These are phyloP conservation scores for Liolophura sinensis DNA, from an alignment of 1,140 invertebrate genomes.

Conservation along the genomic window DNA sequence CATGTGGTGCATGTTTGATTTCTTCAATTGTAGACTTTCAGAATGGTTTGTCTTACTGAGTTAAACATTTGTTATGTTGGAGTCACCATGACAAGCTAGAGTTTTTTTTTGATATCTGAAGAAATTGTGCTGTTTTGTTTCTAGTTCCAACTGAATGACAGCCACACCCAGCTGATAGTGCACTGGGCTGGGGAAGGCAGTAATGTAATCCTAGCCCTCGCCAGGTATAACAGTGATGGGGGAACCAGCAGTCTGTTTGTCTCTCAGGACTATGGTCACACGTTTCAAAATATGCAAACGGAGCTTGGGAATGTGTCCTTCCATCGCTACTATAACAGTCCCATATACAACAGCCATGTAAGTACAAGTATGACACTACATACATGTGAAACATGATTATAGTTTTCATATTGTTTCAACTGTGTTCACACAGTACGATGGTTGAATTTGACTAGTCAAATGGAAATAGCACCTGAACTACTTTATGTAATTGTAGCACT, in stretches of 20 bases:
- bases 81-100: constrained; percentile 5
- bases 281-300: constrained; percentile 65
- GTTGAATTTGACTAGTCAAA: no score
- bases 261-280: constrained; percentile 83
- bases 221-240: constrained; percentile 60
- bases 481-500: no score
- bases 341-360: constrained; percentile 74
- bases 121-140: constrained; percentile 25
- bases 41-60: not conserved
- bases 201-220: constrained; percentile 83
- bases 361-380: constrained; percentile 49
- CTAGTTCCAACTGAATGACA: constrained; percentile 73
- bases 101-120: not conserved
- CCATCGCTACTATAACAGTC: constrained; percentile 84
- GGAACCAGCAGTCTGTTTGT: constrained; percentile 73
- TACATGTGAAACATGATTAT: not conserved
- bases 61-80: not conserved
- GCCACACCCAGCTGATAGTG: constrained; percentile 84
- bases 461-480: no score
- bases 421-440: no score
- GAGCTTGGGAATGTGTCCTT: constrained; percentile 47
- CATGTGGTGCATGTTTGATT: no score
- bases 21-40: no score
- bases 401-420: constrained; percentile 30
- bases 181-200: constrained; percentile 87